Evolutionary conservation across 2,888 invertebrate genomes (phyloP).

Genomic region (Ischnus inquisitorius): DNA sequence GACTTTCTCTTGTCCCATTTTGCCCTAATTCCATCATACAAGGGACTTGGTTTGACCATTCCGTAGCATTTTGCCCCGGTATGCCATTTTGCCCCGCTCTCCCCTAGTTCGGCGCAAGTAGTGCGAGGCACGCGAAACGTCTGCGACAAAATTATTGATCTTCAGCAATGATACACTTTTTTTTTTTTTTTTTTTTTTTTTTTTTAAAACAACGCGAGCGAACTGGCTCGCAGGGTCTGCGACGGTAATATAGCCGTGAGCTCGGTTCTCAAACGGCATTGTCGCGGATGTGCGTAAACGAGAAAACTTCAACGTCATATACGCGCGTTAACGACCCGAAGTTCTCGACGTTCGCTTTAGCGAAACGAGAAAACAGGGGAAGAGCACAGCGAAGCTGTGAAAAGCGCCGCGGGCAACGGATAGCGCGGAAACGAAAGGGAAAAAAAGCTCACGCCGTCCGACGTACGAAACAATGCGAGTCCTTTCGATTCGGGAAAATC

Average conservation of each 20-base stretch:
- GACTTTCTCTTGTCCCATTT: no score
- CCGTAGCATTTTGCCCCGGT: no score
- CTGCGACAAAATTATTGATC: slow-evolving; percentile 8
- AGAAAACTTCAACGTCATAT: slow-evolving; percentile 60
- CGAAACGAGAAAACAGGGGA: slow-evolving; percentile 32
- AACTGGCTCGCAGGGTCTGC: slow-evolving; percentile 32
- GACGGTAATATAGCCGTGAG: slow-evolving; percentile 31
- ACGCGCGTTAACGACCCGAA: slow-evolving; percentile 63
- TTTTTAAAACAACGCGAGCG: neutral
- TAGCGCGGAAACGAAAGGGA: slow-evolving; percentile 9
- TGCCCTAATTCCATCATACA: no score
- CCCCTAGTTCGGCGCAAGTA: slow-evolving; percentile 7
- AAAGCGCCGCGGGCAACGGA: slow-evolving; percentile 59
- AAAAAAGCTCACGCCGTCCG: slow-evolving; percentile 44
- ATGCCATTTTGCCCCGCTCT: no score
- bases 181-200: no score
- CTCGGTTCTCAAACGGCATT: slow-evolving; percentile 13
- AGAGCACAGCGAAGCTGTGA: slow-evolving; percentile 38
- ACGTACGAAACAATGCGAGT: slow-evolving; percentile 68
- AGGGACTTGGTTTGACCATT: no score
- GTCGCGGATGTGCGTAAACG: slow-evolving; percentile 62
- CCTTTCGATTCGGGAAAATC: slow-evolving; percentile 61
- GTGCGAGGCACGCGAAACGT: neutral
- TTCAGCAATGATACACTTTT: slow-evolving; percentile 22
- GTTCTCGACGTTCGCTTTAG: slow-evolving; percentile 32